These are phyloP conservation scores for Anagrus nilaparvatae DNA, from an alignment of 1,140 invertebrate species.

Conservation along the genomic window DNA sequence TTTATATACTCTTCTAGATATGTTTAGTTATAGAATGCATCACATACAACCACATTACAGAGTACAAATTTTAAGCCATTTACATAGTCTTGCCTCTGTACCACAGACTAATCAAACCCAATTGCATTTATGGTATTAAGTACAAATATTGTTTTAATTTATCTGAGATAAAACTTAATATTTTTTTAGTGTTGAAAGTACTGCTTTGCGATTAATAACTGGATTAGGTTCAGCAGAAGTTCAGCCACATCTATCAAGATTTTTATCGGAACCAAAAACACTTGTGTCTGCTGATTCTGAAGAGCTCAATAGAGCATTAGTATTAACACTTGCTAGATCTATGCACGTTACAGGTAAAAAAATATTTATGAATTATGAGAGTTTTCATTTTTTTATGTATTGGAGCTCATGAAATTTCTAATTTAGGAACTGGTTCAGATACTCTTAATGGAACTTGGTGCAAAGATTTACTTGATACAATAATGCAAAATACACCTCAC, in stretches of 20 bases:
- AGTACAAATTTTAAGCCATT: conserved; percentile 79
- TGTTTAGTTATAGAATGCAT: conserved; percentile 93
- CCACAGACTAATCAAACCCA: conserved; percentile 93
- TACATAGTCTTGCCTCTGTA: conserved; percentile 78
- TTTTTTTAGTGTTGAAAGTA: conserved; percentile 76
- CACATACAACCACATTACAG: conserved; percentile 93
- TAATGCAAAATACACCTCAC: conserved; percentile 90
- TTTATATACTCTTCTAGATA: conserved; percentile 86
- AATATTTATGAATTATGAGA: conserved; percentile 3
- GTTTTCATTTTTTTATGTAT: conserved; percentile 13
- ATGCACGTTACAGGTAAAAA: conserved; percentile 78
- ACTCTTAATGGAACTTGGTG: conserved; percentile 72
- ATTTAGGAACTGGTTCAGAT: conserved; percentile 45
- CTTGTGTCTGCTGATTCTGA: conserved; percentile 88
- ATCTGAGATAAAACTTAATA: conserved; percentile 2
- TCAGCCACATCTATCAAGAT: conserved; percentile 77
- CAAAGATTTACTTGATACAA: conserved; percentile 78
- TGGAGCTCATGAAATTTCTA: conserved; percentile 2
- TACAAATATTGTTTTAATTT: conserved; percentile 10
- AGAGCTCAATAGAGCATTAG: conserved; percentile 83
- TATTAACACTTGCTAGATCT: conserved; percentile 84
- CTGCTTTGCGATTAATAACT: conserved; percentile 81
- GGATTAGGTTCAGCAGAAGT: conserved; percentile 87
- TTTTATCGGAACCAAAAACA: conserved; percentile 78
- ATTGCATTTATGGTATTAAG: conserved; percentile 74